Evolutionary conservation across 1,140 invertebrate species (phyloP).

Genomic region (Drosophila subpulchrella): DNA sequence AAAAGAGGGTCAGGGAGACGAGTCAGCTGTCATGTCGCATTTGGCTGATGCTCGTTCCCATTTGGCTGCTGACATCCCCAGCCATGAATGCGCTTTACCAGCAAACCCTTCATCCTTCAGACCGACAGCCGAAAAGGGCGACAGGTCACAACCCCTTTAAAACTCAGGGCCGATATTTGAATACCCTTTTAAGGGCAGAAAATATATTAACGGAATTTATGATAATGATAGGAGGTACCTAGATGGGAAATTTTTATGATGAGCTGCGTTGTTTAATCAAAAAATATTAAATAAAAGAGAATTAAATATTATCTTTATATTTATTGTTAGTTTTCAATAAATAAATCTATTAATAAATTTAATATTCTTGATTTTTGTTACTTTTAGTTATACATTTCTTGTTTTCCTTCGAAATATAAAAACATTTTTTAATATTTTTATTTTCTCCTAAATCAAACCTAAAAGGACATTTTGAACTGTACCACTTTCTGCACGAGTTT

Average conservation of each 20-base stretch:
- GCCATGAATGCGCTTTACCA: conserved; percentile 46
- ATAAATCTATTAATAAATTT: no score
- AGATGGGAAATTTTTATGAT: no score
- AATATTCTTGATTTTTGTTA: no score
- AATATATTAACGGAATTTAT: no score
- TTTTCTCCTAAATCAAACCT: background rate
- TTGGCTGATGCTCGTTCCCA: conserved; percentile 50
- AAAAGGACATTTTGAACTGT: background rate
- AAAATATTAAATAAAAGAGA: no score
- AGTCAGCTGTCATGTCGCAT: conserved; percentile 63
- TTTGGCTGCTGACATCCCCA: conserved; percentile 25
- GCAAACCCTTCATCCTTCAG: conserved; percentile 38
- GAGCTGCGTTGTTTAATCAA: no score
- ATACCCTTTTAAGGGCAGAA: conserved; percentile 3
- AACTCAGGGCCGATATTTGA: background rate
- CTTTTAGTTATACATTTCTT: no score
- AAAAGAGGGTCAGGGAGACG: conserved; percentile 22
- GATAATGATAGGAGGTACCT: no score
- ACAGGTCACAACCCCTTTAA: conserved; percentile 2
- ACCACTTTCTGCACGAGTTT: background rate
- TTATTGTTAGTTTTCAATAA: no score
- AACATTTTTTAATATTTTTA: no score
- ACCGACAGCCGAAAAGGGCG: conserved; percentile 36
- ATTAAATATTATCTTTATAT: no score
- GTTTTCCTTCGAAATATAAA: no score